Evolutionary conservation across 2,888 invertebrate genomes (phyloP), one percentile per base, ranked within the genome.

Genomic region (Ennomos erosarius): DNA sequence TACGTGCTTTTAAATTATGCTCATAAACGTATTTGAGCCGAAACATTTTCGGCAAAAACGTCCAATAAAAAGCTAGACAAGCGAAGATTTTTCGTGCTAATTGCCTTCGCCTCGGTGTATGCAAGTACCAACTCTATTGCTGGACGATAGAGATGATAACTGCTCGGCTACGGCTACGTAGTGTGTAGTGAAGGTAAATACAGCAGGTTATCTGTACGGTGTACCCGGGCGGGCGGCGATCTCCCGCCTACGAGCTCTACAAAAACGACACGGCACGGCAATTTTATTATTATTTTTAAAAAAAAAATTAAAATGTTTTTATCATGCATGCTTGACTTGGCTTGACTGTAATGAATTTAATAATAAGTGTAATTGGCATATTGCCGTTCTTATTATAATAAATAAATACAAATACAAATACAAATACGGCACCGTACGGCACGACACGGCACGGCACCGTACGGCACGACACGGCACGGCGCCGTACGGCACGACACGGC

Each of bases 1-100:
- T 6, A 26, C 26, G 6, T 26, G 26, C 26, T 26, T 53, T 60
- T 64, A 61, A 55, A 58, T 55, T 55, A 52, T 59, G 13, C 59
- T 54, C 55, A 44, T 64, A 61, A 64, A 64, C 46, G 55, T 55
- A 63, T 59, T 57, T 53, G 46, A 55, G 55, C 38, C 61, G 59
- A 62, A 58, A 59, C 56, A 58, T 59, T 59, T 55, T 56, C 59
- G 55, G 54, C 54, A 56, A 54, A 59, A 59, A 54, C 40, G 38
- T 54, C 51, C 44, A 53, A 60, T 59, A 56, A 60, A 64, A 56
- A 59, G 56, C 59, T 59, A 56, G 53, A 63, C 57, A 44, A 59
- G 57, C 60, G 39, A 56, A 45, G 50, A 45, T 45, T 50, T 56
- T 56, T 56, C 55, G 45, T 56, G 44, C 55, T 56, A 50, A 56